Evolutionary conservation across 2,888 invertebrate genomes (phyloP).

Genomic region (Busseola fusca): DNA sequence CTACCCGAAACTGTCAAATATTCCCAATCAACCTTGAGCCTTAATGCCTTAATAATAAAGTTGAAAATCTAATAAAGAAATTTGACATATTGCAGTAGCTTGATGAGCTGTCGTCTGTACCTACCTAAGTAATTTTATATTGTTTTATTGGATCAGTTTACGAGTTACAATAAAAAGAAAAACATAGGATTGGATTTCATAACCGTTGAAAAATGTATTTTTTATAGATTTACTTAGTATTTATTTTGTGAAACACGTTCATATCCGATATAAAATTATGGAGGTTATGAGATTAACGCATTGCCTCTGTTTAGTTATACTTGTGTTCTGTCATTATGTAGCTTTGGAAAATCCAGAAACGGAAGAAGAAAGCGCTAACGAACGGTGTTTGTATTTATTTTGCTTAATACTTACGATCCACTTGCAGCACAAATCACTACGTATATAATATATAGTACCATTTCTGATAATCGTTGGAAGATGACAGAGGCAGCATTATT

Average conservation of each 20-base stretch:
- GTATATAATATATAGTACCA: not conserved
- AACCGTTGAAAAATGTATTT: not conserved
- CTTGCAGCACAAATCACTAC: not conserved
- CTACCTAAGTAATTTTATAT: not conserved
- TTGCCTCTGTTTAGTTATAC: conserved; percentile 21
- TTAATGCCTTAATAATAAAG: too few relatives aligned
- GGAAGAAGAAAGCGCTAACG: not conserved
- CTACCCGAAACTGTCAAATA: too few relatives aligned
- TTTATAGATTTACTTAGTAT: not conserved
- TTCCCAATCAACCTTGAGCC: too few relatives aligned
- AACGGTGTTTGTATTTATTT: conserved; percentile 19
- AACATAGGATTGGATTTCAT: conserved; percentile 32
- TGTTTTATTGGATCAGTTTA: conserved; percentile 29
- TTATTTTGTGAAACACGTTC: conserved; percentile 2
- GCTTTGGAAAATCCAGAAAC: not conserved
- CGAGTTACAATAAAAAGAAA: conserved; percentile 40
- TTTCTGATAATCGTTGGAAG: not conserved
- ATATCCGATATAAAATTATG: conserved; percentile 3
- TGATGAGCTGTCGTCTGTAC: too few relatives aligned
- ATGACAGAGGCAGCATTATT: not conserved
- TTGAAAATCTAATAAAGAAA: too few relatives aligned
- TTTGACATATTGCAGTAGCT: too few relatives aligned
- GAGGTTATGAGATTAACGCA: conserved; percentile 16
- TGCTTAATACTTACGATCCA: not conserved
- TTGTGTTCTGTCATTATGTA: conserved; percentile 19